A percentile compares a stretch with the other conserved stretches of the same genome.
Evolutionary conservation across 2,888 invertebrate genomes (phyloP).

Genomic region (Chaetogeoica ovagalla): DNA sequence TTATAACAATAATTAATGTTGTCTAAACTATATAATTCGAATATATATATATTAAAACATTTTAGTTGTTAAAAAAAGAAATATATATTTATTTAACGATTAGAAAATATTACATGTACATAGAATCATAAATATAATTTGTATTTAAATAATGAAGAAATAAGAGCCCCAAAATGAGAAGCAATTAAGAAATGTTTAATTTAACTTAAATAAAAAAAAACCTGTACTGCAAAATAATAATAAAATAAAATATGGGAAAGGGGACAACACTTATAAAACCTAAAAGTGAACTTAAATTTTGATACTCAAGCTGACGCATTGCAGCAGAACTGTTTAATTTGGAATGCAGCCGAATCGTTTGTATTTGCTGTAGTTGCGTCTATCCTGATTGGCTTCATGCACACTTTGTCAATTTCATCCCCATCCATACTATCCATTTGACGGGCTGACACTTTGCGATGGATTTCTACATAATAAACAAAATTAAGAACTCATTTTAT

Average conservation of each 20-base stretch:
- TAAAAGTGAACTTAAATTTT: slow-evolving; percentile 43
- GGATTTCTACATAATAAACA: slow-evolving; percentile 53
- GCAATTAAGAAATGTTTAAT: slow-evolving; percentile 30
- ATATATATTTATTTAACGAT: slow-evolving; percentile 48
- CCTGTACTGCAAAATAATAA: slow-evolving; percentile 42
- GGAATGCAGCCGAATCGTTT: slow-evolving; percentile 55
- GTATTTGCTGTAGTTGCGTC: slow-evolving; percentile 55
- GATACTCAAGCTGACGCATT: slow-evolving; percentile 52
- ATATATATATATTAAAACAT: slow-evolving; percentile 35
- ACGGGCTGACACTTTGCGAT: slow-evolving; percentile 55
- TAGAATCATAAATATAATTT: slow-evolving; percentile 51
- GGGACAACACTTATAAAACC: slow-evolving; percentile 43
- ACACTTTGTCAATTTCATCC: slow-evolving; percentile 53
- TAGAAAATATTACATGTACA: slow-evolving; percentile 48
- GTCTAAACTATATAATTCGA: slow-evolving; percentile 41
- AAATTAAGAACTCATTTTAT: not conserved
- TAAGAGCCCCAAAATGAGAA: slow-evolving; percentile 50
- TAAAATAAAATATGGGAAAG: slow-evolving; percentile 46
- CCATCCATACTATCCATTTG: slow-evolving; percentile 55
- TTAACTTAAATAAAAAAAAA: slow-evolving; percentile 46
- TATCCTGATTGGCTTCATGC: slow-evolving; percentile 55
- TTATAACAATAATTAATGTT: slow-evolving; percentile 41
- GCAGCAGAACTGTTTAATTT: slow-evolving; percentile 55
- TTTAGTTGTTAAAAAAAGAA: slow-evolving; percentile 34
- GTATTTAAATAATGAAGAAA: slow-evolving; percentile 47